Evolutionary conservation across 2,797 vertebrate genomes (phyloP).

Genomic region (Halcyon chelicuti): DNA sequence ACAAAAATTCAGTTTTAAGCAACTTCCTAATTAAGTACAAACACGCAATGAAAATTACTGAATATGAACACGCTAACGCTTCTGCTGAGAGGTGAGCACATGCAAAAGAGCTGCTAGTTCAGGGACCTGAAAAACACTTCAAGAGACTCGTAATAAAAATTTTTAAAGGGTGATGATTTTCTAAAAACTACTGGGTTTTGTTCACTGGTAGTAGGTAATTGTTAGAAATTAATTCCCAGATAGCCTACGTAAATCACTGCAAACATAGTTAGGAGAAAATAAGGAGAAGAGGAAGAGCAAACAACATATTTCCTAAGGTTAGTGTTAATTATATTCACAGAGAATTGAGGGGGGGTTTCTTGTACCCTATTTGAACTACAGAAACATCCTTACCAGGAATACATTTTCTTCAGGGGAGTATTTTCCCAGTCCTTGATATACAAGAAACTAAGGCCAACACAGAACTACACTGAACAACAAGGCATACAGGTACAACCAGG

Average conservation of each 20-base stretch:
- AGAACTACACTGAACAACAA: background rate
- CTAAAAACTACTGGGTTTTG: background rate
- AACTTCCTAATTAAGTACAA: background rate
- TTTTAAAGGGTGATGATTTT: background rate
- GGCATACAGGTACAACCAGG: background rate
- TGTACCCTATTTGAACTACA: background rate
- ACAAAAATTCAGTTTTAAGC: conserved; percentile 29
- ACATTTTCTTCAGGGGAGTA: background rate
- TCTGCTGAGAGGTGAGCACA: conserved; percentile 35
- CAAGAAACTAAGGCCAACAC: background rate
- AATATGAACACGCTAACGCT: background rate
- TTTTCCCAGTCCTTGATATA: background rate
- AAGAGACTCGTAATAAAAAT: background rate
- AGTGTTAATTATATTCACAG: background rate
- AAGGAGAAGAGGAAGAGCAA: background rate
- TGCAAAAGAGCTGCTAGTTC: conserved; percentile 39
- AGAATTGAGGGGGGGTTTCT: fast-evolving
- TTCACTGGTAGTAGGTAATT: background rate
- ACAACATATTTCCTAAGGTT: background rate
- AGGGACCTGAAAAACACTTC: background rate
- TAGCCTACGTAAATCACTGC: background rate
- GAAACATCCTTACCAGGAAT: background rate
- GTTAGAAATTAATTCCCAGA: background rate
- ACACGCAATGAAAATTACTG: background rate
- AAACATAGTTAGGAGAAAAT: background rate